Evolutionary conservation across 2,797 vertebrate species (phyloP).

Genomic region (Pelochelys cantorii): DNA sequence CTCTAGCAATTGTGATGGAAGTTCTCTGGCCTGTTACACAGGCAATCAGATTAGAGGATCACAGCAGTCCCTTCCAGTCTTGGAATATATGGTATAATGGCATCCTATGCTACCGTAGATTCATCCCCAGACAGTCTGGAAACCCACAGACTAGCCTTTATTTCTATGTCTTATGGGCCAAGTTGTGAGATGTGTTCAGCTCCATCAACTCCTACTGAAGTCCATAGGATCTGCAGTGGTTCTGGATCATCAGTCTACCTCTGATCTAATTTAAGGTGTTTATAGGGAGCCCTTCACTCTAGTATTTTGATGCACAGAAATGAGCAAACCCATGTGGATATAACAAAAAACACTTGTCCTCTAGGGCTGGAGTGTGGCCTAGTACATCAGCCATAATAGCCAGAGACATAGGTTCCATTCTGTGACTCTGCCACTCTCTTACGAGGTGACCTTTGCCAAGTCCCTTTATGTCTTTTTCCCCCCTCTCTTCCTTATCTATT

Average conservation of each 20-base stretch:
- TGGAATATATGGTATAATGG: background rate
- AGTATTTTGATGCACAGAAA: background rate
- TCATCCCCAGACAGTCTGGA: background rate
- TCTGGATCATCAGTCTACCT: background rate
- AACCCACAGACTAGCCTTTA: background rate
- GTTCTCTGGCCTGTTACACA: background rate
- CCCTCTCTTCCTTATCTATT: no score
- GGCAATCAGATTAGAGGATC: background rate
- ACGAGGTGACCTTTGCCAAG: no score
- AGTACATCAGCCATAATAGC: no score
- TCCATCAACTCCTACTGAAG: background rate
- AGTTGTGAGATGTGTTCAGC: background rate
- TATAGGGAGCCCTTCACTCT: background rate
- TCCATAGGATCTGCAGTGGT: background rate
- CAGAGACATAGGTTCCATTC: no score
- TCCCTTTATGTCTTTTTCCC: no score
- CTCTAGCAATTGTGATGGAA: background rate
- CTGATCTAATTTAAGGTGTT: background rate
- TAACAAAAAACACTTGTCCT: background rate
- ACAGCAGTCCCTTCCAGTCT: background rate
- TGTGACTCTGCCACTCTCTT: no score
- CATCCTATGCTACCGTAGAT: no score
- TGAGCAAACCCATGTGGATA: background rate
- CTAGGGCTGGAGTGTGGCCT: background rate
- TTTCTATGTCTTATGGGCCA: background rate